phyloP scores from a whole-genome alignment of 2,113 vertebrate species.

The Proteles cristata region DNA sequence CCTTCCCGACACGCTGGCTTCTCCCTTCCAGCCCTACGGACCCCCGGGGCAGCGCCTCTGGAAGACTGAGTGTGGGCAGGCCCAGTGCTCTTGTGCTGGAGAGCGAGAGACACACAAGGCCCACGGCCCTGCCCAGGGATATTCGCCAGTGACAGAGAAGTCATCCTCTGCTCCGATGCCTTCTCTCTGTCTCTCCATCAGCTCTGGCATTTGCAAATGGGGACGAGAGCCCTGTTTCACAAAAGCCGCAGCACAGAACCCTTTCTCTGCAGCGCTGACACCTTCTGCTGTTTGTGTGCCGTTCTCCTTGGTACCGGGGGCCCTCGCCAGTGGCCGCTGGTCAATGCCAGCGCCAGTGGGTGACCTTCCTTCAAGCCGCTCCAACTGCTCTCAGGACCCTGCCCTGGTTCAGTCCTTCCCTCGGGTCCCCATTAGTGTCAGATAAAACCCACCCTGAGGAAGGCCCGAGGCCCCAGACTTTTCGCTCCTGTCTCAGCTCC shows the following conservation, averaged over 20 bases:
- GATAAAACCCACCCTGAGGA: background rate
- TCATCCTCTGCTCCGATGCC: background rate
- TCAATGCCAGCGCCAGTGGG: background rate
- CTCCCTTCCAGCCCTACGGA: background rate
- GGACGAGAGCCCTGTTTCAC: accelerated
- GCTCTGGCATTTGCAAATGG: background rate
- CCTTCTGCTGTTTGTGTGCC: no score
- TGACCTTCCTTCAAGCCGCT: background rate
- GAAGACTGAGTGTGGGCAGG: background rate
- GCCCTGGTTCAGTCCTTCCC: background rate
- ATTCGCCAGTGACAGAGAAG: background rate
- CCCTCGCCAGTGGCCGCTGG: no score
- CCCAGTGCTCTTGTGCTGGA: background rate
- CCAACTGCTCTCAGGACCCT: background rate
- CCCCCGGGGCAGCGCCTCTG: background rate
- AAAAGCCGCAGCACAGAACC: background rate
- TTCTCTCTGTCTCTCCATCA: background rate
- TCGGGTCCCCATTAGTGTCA: background rate
- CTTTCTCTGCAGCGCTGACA: no score
- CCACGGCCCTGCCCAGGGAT: background rate
- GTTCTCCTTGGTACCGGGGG: no score
- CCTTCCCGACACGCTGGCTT: background rate
- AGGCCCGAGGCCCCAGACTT: background rate
- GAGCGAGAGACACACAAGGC: background rate
- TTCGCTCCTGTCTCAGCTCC: background rate